Conservation (phyloP, 2,797 vertebrate species). For the Linurgus olivaceus region DNA sequence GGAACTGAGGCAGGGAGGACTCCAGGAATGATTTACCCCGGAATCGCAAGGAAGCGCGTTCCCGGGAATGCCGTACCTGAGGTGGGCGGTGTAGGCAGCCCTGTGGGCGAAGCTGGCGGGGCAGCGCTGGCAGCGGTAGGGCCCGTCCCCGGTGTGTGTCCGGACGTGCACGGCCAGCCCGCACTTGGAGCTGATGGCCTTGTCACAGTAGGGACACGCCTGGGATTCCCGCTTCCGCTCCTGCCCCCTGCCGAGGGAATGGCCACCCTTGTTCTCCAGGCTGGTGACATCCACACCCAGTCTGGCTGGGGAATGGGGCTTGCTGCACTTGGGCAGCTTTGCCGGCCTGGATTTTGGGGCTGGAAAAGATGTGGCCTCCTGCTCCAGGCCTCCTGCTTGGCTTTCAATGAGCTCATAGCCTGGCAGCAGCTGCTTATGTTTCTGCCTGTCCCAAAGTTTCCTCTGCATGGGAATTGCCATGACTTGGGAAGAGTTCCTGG, state of each 20-base stretch:
- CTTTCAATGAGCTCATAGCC: not conserved
- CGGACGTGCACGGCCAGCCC: conserved; percentile 35
- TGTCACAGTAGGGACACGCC: conserved; percentile 46
- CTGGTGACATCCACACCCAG: fast-evolving
- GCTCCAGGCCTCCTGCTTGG: not conserved
- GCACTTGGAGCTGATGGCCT: conserved; percentile 40
- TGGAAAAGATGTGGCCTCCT: not conserved
- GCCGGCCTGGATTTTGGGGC: not conserved
- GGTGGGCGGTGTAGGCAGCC: conserved; percentile 54
- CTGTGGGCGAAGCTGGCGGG: conserved; percentile 55
- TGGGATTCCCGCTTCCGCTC: not conserved
- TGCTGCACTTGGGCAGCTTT: not conserved
- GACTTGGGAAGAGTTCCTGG: not conserved
- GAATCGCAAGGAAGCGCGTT: fast-evolving
- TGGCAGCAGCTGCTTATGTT: not conserved
- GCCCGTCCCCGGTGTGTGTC: conserved; percentile 28
- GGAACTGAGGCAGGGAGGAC: not conserved
- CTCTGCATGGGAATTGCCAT: not conserved
- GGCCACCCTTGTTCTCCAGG: not conserved
- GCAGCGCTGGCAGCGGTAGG: conserved; percentile 39
- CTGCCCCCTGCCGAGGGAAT: not conserved
- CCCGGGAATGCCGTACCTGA: conserved; percentile 42
- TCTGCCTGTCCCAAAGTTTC: conserved; percentile 39
- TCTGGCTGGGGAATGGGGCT: not conserved
- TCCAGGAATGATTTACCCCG: fast-evolving